Evolutionary conservation across 2,888 invertebrate species (phyloP), one percentile per base, ranked within the genome.

Genomic region (Panopea generosa): DNA sequence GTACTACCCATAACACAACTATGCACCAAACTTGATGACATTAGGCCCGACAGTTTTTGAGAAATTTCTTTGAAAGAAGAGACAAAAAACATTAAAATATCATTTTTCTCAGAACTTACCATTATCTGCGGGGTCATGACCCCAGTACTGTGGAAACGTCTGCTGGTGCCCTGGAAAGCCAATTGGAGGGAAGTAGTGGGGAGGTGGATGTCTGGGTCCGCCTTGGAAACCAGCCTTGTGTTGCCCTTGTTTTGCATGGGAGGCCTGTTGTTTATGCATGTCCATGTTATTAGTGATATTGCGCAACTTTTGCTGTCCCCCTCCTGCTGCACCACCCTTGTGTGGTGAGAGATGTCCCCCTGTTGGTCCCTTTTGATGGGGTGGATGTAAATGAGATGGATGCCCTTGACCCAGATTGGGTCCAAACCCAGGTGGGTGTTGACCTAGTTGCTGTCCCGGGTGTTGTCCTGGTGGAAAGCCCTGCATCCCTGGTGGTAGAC

Each of bases 41-140:
- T n/a, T n/a, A n/a, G n/a, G n/a, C n/a, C n/a, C n/a, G n/a, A n/a
- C n/a, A n/a, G n/a, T n/a, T n/a, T n/a, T n/a, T n/a, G n/a, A n/a
- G n/a, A n/a, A n/a, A n/a, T n/a, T n/a, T n/a, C n/a, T n/a, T n/a
- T n/a, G n/a, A n/a, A n/a, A n/a, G n/a, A n/a, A n/a, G n/a, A n/a
- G n/a, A n/a, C n/a, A n/a, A n/a, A n/a, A n/a, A n/a, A n/a, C n/a
- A n/a, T n/a, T n/a, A n/a, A n/a, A n/a, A n/a, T n/a, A n/a, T n/a
- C n/a, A n/a, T n/a, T n/a, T n/a, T n/a, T n/a, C n/a, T n/a, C n/a
- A 33, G 11, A 7, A 26, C 75, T 86, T 89, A 95, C 95, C 91
- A 93, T 97, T 97, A 55, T 97, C 94, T 92, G 96, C 96, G 14
- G 97, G 97, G 93, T 98, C 98, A 93, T 98, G 98, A 0, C 98